Evolutionary conservation across 2,797 vertebrate species (phyloP).

Genomic region (Lutjanus argentimaculatus): DNA sequence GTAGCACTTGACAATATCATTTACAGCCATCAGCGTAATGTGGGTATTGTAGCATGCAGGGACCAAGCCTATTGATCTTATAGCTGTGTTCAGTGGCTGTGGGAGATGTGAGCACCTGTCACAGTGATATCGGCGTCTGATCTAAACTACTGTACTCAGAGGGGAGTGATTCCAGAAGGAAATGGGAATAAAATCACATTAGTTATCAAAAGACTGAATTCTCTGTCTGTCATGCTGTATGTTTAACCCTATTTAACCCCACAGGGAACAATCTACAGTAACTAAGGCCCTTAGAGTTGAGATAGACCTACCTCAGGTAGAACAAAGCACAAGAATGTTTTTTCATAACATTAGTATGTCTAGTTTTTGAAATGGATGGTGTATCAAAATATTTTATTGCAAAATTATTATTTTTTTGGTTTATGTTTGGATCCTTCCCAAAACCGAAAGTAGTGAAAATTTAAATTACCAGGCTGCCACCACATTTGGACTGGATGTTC

Average conservation of each 20-base stretch:
- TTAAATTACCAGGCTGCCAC: too few relatives aligned
- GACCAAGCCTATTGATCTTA: constrained; percentile 74
- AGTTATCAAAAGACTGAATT: constrained; percentile 12
- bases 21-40: constrained; percentile 77
- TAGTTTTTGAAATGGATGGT: too few relatives aligned
- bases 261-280: neutral
- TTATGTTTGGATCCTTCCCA: too few relatives aligned
- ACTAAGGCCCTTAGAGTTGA: too few relatives aligned
- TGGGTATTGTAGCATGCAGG: constrained; percentile 78
- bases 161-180: constrained; percentile 40
- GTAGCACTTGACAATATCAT: constrained; percentile 75
- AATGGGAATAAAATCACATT: constrained; percentile 8
- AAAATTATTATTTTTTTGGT: too few relatives aligned
- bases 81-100: constrained; percentile 66
- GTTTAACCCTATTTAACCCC: constrained; percentile 17
- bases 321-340: too few relatives aligned
- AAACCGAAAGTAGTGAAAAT: too few relatives aligned
- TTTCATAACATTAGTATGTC: too few relatives aligned
- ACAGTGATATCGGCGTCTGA: constrained; percentile 61
- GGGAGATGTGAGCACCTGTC: constrained; percentile 75
- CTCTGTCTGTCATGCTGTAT: neutral
- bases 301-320: too few relatives aligned
- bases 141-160: constrained; percentile 61
- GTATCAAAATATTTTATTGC: too few relatives aligned
- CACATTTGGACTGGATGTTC: too few relatives aligned